phyloP scores from a whole-genome alignment of 2,888 invertebrate genomes.

The Diploptera punctata region DNA sequence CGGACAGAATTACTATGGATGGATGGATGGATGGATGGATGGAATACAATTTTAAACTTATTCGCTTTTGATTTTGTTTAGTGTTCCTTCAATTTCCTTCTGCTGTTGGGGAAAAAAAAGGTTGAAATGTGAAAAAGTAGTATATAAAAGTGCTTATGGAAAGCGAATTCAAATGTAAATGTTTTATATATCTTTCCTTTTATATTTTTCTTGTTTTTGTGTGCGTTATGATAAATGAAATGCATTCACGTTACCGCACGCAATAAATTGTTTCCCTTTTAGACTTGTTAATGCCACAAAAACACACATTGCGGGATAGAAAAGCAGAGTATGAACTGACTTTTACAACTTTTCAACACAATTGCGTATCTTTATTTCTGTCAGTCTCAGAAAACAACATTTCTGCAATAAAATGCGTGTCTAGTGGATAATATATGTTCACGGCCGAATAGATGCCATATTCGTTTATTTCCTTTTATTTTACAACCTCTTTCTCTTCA shows the following conservation, averaged over 20 bases:
- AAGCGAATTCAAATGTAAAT: conserved; percentile 35
- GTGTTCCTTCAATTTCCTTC: background rate
- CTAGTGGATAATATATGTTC: no score
- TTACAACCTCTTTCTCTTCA: no score
- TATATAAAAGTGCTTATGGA: conserved; percentile 29
- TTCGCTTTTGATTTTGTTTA: background rate
- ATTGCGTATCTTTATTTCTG: background rate
- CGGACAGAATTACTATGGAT: no score
- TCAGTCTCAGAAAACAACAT: no score
- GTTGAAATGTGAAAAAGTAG: background rate
- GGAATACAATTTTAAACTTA: background rate
- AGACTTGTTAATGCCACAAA: no score
- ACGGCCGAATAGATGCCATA: no score
- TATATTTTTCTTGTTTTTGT: background rate
- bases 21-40: no score
- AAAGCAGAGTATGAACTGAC: no score
- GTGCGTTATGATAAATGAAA: background rate
- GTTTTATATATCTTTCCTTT: conserved; percentile 19
- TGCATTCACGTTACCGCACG: background rate
- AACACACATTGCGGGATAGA: no score
- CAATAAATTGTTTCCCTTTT: background rate
- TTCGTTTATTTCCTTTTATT: no score
- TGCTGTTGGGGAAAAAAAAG: background rate
- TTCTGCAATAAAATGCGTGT: no score
- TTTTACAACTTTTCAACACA: background rate